Percentiles rank a stretch among this genome's conserved stretches.
Conservation (phyloP, 2,113 vertebrate species). For the Ochotona curzoniae region DNA sequence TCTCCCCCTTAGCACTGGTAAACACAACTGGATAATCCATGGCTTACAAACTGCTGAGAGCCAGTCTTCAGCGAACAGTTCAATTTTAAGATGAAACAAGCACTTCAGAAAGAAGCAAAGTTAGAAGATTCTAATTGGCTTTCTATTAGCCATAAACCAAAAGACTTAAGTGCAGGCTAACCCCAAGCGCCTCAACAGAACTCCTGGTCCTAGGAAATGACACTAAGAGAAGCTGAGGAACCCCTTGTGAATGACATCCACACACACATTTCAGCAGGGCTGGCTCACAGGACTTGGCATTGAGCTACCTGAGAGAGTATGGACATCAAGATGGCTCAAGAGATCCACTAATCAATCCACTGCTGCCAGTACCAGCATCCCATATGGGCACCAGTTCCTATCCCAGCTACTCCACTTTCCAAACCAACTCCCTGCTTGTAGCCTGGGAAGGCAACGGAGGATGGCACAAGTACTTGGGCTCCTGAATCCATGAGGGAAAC, state of each 20-base stretch:
- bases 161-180: slow-evolving; percentile 19
- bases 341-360: too few species aligned
- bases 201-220: slow-evolving; percentile 13
- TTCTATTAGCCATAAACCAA: slow-evolving; percentile 42
- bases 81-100: background rate
- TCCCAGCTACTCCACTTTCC: too few species aligned
- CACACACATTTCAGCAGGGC: background rate
- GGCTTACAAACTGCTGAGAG: background rate
- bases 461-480: too few species aligned
- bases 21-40: background rate
- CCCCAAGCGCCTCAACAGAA: background rate
- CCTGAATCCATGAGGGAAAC: too few species aligned
- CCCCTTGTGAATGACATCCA: background rate
- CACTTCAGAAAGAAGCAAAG: slow-evolving; percentile 25
- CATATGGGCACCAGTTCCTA: too few species aligned
- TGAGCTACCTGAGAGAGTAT: background rate
- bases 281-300: background rate
- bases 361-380: too few species aligned
- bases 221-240: background rate
- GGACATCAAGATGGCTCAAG: background rate
- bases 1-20: background rate
- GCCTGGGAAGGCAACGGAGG: too few species aligned
- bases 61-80: background rate
- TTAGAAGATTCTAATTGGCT: slow-evolving; percentile 26
- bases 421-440: too few species aligned